Base-by-base conservation (phyloP, 2,113 vertebrate species). In the Aepyceros melampus region DNA sequence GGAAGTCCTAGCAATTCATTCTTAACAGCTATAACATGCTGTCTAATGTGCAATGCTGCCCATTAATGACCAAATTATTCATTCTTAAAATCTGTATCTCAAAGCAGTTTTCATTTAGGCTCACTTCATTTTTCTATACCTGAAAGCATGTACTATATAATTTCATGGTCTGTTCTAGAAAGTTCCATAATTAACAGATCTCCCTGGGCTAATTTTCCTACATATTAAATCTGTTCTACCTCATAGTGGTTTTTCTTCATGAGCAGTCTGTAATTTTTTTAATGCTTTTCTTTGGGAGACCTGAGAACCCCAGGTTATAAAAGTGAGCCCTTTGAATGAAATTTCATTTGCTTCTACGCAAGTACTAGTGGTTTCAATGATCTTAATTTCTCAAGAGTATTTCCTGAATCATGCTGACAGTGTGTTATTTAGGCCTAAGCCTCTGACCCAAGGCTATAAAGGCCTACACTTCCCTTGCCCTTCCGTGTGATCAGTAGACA, bases 341-440 rank as follows among this genome's bases (percentile, higher is more conserved):
- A 86, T 92, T 92, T 81, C 67, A 49, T 51, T 96, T 94, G 71
- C 86, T 95, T 92, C n/a, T 83, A 87, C 29, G 19, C 55, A 87
- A 64, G 43, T 53, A 53, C 33, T 51, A 81, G n/a, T 85, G 27
- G 56, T 82, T 96, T 87, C 71, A 90, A 12, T 43, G 71, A 56
- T 29, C 53, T 53, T 49, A 47, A 53, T 33, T 53, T 97, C 60
- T 74, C 78, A 85, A 85, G 17, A 17, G 36, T 74, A 21, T 49
- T 76, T 67, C 40, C 92, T 82, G 14, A 92, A 58, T 82, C 17
- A 92, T 33, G n/a, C 25, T 67, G 36, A 62, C 12, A 94, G 56
- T 49, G 40, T 47, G 43, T 74, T 55, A 87, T 43, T 64, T 90
- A 87, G 23, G 84, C 12, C 19, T 71, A 15, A 43, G 55, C 7